phyloP scores from a whole-genome alignment of 2,888 invertebrate genomes.

The Stegana nigrithorax region DNA sequence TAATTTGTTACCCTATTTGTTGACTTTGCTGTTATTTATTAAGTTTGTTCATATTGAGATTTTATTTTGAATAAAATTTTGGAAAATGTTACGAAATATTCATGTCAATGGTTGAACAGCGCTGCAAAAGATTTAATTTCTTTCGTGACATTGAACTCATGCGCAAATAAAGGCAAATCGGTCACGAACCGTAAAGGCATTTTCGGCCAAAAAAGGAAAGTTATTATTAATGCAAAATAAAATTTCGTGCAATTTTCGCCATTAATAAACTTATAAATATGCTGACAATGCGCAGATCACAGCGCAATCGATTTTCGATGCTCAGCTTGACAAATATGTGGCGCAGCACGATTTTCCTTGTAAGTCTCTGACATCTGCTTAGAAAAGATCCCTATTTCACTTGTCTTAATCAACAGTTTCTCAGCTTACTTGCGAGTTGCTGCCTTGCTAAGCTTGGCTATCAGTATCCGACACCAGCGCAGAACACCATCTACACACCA shows the following conservation, averaged over 20 bases:
- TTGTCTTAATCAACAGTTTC: background rate
- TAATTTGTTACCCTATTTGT: background rate
- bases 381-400: too few species aligned
- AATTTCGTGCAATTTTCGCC: background rate
- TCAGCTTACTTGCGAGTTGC: constrained; percentile 27
- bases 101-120: too few species aligned
- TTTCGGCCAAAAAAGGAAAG: too few species aligned
- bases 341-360: background rate
- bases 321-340: constrained; percentile 5
- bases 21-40: constrained; percentile 33
- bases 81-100: too few species aligned
- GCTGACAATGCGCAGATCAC: too few species aligned
- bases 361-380: too few species aligned
- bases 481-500: background rate
- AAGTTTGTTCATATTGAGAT: too few species aligned
- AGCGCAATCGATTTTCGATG: too few species aligned
- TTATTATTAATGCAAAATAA: background rate
- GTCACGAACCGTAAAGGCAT: constrained; percentile 25
- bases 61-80: too few species aligned
- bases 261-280: background rate
- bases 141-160: constrained; percentile 49
- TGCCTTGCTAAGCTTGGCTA: constrained; percentile 44
- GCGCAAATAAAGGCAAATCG: constrained; percentile 37
- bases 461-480: constrained; percentile 33
- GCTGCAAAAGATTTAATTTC: too few species aligned